These are phyloP conservation scores for Pitta sordida DNA, from an alignment of 2,113 vertebrate species.

Conservation along the genomic window DNA sequence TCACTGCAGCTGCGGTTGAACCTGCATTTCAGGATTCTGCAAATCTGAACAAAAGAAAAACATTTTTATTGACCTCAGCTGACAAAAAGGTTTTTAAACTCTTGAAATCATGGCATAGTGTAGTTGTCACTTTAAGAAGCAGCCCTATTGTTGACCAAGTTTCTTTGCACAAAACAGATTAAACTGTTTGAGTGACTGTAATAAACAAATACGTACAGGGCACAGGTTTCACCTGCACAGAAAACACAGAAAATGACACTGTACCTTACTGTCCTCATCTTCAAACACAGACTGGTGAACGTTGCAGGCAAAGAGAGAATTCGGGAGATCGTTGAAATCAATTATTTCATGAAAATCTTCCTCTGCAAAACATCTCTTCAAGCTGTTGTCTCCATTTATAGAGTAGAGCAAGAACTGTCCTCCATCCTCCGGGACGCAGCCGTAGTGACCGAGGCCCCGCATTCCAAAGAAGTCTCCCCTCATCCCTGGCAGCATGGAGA, in stretches of 20 bases:
- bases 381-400: slow-evolving; percentile 61
- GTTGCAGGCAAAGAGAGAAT: slow-evolving; percentile 83
- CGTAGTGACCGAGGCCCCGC: slow-evolving; percentile 67
- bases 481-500: slow-evolving; percentile 70
- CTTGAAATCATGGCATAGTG: neutral
- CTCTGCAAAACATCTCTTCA: slow-evolving; percentile 70
- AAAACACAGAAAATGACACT: neutral
- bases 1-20: neutral
- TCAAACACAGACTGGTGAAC: slow-evolving; percentile 87
- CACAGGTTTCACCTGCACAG: neutral
- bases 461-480: slow-evolving; percentile 83
- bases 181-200: neutral
- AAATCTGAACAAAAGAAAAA: neutral
- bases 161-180: neutral
- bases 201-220: neutral
- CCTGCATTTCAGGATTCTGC: neutral
- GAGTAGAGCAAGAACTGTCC: slow-evolving; percentile 77
- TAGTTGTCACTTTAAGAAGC: neutral
- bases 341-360: slow-evolving; percentile 83
- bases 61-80: neutral
- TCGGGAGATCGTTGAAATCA: slow-evolving; percentile 86
- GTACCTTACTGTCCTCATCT: slow-evolving; percentile 83
- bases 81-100: neutral
- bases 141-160: neutral
- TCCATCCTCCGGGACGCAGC: slow-evolving; percentile 67